phyloP scores from a whole-genome alignment of 23 tunicate genomes.

The Halocynthia roretzi region DNA sequence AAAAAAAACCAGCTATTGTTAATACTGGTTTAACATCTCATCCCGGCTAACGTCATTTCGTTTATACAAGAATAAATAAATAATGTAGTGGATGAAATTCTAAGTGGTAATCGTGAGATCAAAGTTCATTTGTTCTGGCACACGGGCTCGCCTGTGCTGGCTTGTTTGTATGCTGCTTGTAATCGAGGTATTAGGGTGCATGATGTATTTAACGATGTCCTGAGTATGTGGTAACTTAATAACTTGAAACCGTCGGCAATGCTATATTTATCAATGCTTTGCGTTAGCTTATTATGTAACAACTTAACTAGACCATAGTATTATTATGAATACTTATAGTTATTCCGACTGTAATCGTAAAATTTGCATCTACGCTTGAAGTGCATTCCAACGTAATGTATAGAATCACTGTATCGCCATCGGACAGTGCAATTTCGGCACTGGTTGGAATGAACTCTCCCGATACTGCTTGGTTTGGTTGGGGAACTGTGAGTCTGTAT shows the following conservation, averaged over 20 bases:
- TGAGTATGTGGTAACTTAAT: background rate
- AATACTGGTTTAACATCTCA: too few species aligned
- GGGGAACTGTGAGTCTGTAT: background rate
- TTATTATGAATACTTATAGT: background rate
- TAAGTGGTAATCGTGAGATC: too few species aligned
- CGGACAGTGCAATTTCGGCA: background rate
- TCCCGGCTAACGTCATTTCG: too few species aligned
- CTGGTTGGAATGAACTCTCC: background rate
- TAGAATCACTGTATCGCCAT: background rate
- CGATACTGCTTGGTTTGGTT: background rate
- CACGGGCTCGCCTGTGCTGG: too few species aligned
- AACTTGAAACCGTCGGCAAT: background rate
- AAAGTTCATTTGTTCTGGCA: too few species aligned
- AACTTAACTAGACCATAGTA: background rate
- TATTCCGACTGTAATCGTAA: conserved; percentile 7
- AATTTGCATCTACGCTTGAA: background rate
- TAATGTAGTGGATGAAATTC: too few species aligned
- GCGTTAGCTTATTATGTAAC: background rate
- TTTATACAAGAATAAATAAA: too few species aligned
- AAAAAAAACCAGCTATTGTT: too few species aligned
- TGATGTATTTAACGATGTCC: background rate
- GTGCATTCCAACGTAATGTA: conserved; percentile 19
- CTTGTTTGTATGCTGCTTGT: too few species aligned
- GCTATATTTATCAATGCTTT: too few species aligned
- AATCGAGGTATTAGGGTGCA: too few species aligned